Conservation (phyloP, 2,888 invertebrate genomes). For the Galerucella nymphaeae region DNA sequence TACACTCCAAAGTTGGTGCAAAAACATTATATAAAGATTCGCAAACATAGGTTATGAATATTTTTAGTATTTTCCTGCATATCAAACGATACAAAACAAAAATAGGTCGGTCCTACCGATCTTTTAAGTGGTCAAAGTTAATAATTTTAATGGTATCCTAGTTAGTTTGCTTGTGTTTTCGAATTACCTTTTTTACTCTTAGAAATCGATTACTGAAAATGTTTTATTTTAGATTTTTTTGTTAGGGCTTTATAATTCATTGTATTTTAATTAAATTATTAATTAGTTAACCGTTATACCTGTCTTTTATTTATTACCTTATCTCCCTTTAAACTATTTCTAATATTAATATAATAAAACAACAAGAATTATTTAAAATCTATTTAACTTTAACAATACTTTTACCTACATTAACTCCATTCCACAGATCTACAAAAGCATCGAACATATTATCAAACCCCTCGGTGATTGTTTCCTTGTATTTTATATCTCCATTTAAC, state of each 20-base stretch:
- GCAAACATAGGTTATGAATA: slow-evolving; percentile 37
- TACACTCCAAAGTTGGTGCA: slow-evolving; percentile 40
- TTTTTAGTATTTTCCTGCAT: slow-evolving; percentile 42
- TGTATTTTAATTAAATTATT: slow-evolving; percentile 49
- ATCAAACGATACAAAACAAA: slow-evolving; percentile 33
- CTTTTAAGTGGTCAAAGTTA: slow-evolving; percentile 24
- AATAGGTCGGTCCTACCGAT: no score
- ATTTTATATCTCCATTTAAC: slow-evolving; percentile 13
- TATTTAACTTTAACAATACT: slow-evolving; percentile 1
- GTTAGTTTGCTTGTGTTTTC: slow-evolving; percentile 43
- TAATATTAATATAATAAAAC: slow-evolving; percentile 1
- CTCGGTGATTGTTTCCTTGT: slow-evolving; percentile 20
- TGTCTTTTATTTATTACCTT: slow-evolving; percentile 17
- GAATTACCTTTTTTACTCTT: slow-evolving; percentile 42
- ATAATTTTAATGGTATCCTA: slow-evolving; percentile 32
- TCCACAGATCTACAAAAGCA: not conserved
- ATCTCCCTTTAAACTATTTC: no score
- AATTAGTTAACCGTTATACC: slow-evolving; percentile 42
- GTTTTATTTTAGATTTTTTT: slow-evolving; percentile 40
- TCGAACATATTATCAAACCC: not conserved
- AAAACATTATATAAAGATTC: slow-evolving; percentile 36
- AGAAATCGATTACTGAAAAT: slow-evolving; percentile 30
- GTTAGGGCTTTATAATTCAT: slow-evolving; percentile 37
- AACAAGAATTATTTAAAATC: not conserved
- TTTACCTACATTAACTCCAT: not conserved